A percentile compares a stretch with the other conserved stretches of the same genome.
phyloP scores from a whole-genome alignment of 1,140 invertebrate species.

The Sweltsa coloradensis region DNA sequence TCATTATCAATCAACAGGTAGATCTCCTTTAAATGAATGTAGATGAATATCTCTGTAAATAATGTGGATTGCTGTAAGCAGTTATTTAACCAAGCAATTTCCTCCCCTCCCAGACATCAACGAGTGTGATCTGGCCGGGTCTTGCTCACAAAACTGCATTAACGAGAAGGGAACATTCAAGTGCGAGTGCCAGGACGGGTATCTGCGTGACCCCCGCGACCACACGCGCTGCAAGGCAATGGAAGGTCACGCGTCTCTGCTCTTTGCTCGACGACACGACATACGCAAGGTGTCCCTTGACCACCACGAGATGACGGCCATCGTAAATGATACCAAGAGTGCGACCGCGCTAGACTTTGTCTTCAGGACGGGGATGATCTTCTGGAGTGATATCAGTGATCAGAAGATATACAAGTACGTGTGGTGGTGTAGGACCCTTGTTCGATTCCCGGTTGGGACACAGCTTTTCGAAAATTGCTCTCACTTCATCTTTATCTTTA shows the following conservation, averaged over 20 bases:
- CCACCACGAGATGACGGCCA: conserved; percentile 79
- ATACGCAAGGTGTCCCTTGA: conserved; percentile 83
- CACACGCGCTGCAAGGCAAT: conserved; percentile 74
- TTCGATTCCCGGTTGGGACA: no score
- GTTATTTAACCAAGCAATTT: no score
- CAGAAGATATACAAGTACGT: conserved; percentile 80
- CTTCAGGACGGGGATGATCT: conserved; percentile 80
- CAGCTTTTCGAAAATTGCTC: no score
- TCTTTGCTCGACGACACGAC: conserved; percentile 74
- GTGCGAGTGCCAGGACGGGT: conserved; percentile 81
- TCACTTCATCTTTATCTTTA: no score
- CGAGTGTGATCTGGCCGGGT: conserved; percentile 78
- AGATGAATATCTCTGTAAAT: no score
- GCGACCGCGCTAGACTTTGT: conserved; percentile 82
- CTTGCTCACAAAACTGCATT: conserved; percentile 84
- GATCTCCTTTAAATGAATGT: no score
- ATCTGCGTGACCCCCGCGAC: conserved; percentile 71
- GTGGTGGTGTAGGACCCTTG: no score
- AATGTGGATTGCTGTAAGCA: no score
- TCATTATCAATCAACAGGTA: no score
- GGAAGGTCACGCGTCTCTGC: conserved; percentile 70
- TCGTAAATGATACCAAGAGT: conserved; percentile 76
- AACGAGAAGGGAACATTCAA: conserved; percentile 88
- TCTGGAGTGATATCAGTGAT: conserved; percentile 86
- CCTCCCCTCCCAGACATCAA: conserved; percentile 91